phyloP scores from a whole-genome alignment of 2,888 invertebrate species.

The Acleris laterana region DNA sequence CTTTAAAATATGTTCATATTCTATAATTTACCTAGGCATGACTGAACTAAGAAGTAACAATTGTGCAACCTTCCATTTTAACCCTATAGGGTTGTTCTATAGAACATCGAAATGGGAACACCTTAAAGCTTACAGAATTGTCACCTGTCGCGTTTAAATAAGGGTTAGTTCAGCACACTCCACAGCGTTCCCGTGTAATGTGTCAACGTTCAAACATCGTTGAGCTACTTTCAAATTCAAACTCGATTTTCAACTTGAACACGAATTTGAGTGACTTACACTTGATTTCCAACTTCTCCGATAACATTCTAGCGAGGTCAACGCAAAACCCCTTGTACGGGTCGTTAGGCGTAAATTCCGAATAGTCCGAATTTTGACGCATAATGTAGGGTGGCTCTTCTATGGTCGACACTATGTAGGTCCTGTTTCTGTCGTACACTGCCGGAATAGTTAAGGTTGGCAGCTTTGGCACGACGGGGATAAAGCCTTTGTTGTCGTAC shows the following conservation, averaged over 20 bases:
- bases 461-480: slow-evolving; percentile 89
- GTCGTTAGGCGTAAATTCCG: slow-evolving; percentile 87
- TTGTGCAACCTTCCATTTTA: too few relatives aligned
- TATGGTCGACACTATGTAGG: slow-evolving; percentile 93
- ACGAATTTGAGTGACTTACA: slow-evolving; percentile 85
- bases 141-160: too few relatives aligned
- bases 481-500: slow-evolving; percentile 91
- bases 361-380: slow-evolving; percentile 87
- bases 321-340: slow-evolving; percentile 95
- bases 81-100: too few relatives aligned
- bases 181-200: neutral
- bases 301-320: slow-evolving; percentile 92
- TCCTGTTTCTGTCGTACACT: slow-evolving; percentile 91
- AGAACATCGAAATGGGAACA: too few relatives aligned
- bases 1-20: too few relatives aligned
- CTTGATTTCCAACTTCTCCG: slow-evolving; percentile 91
- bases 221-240: slow-evolving; percentile 12
- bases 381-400: slow-evolving; percentile 95
- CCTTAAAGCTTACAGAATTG: too few relatives aligned
- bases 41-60: too few relatives aligned
- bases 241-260: slow-evolving; percentile 25
- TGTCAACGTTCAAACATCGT: neutral
- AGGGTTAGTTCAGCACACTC: neutral
- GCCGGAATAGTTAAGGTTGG: slow-evolving; percentile 86
- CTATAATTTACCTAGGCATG: too few relatives aligned